Base-by-base conservation (phyloP, 2,113 vertebrate genomes). In the Typhlomys cinereus region DNA sequence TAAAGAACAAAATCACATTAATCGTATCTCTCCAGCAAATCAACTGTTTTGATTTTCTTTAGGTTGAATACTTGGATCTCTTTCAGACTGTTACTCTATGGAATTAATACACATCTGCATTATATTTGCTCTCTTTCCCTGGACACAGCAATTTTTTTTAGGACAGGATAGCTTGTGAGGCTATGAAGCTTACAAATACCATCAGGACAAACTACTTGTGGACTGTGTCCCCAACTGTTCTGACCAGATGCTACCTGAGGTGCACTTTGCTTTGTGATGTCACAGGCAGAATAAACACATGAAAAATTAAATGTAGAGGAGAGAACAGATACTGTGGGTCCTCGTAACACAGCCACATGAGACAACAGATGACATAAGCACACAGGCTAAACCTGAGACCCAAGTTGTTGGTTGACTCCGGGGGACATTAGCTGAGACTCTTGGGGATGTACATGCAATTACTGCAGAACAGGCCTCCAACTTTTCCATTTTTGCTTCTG, bases 51-150 rank as follows among this genome's bases (percentile, higher is more conserved):
- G 34, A 70, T 75, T 91, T 90, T 59, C 34, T n/a, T n/a, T 86
- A 0, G 0, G 1, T 74, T 83, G 15, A 74, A 8, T 79, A 36
- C 12, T 62, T 80, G 15, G 17, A 44, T 87, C 5, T 84, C 59
- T 91, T 93, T 74, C 61, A 54, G 34, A 83, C 48, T 86, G 23
- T 31, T 88, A 92, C 75, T 78, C 75, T 0, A 74, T 86, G 78
- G 79, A 44, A 78, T 25, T 78, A 85, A 90, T 15, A 11, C 7
- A 39, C 41, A 0, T 66, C 17, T 82, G 5, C 1, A 34, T 73
- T 48, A 31, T 21, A 54, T n/a, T 44, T 66, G 83, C 70, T 69
- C 15, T 69, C 85, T n/a, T 88, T 80, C 59, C 31, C 18, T 54
- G 7, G 2, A 21, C 9, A 0, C 17, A 80, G 87, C 57, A 44